Base-by-base conservation (phyloP, 2,888 invertebrate species). In the Synergus gifuensis region DNA sequence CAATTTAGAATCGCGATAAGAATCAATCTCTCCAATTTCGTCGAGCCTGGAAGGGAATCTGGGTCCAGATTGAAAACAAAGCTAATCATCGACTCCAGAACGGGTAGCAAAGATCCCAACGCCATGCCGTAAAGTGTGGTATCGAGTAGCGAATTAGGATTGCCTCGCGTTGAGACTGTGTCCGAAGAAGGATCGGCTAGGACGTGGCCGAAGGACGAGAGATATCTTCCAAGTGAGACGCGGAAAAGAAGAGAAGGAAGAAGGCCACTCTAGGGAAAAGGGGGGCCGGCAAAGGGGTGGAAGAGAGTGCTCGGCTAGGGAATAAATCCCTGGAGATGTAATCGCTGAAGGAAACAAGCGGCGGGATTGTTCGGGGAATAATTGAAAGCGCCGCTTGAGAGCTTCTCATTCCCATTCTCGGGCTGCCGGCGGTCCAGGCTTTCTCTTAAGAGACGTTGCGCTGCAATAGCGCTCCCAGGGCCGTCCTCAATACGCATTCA, bases 311-410 rank as follows among this genome's bases (percentile, higher is more conserved):
- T 83, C 81, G 83, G 78, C 86, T 86, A 88, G 88, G 89, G 90
- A 91, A 92, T 92, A 92, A 92, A 92, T 92, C 91, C 91, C 89
- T 89, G 89, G 88, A 91, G 91, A 92, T 92, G 92, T 91, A 92
- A 92, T 92, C 92, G 91, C 89, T 88, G 90, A 90, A 91, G 91
- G 91, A 91, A 92, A 91, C 91, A 92, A 92, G 91, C 92, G 89
- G 90, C 90, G 88, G 90, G 91, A 92, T 91, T 92, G 91, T 91
- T 92, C 90, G 89, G 86, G 89, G 91, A 92, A 92, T 92, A 92
- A 92, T 92, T 92, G 92, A 92, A 92, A 91, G 92, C 91, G 91
- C 92, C 92, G 92, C 91, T 90, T 88, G 88, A 88, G 89, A 88
- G 91, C 90, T 90, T 90, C 90, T 90, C 90, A 90, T 91, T 91